Conservation (phyloP, 2,113 vertebrate species). For the Myiozetetes cayanensis region DNA sequence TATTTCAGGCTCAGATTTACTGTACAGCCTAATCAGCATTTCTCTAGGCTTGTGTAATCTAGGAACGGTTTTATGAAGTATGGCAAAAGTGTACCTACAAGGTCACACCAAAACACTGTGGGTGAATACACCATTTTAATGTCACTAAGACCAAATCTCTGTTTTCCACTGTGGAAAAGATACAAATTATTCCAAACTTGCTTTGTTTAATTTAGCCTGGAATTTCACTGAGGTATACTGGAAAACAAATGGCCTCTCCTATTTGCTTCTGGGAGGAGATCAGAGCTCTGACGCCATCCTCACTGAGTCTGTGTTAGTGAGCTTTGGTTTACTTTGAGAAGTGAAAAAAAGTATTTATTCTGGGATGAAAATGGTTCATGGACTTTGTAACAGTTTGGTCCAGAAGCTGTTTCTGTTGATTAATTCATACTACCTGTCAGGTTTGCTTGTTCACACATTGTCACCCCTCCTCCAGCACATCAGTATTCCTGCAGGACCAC, state of each 20-base stretch:
- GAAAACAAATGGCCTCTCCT: background rate
- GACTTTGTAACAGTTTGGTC: background rate
- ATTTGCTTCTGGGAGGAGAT: background rate
- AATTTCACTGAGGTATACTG: background rate
- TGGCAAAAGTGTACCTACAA: background rate
- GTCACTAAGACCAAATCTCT: background rate
- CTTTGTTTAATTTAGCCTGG: background rate
- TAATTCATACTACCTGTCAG: background rate
- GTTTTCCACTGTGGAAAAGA: background rate
- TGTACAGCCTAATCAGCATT: constrained; percentile 17
- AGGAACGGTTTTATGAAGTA: constrained; percentile 13
- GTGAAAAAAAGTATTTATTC: background rate
- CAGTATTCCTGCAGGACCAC: background rate
- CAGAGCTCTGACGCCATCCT: background rate
- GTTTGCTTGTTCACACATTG: rapidly evolving
- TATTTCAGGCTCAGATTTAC: constrained; percentile 21
- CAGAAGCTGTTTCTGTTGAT: background rate
- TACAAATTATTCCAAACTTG: background rate
- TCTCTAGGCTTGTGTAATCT: constrained; percentile 15
- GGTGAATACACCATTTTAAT: background rate
- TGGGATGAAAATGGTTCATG: background rate
- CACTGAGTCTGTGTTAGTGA: rapidly evolving
- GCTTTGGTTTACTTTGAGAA: background rate
- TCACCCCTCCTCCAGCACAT: background rate
- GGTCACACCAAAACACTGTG: background rate